These are phyloP conservation scores for Hirtodrosophila alboralis DNA, from an alignment of 2,888 invertebrate species.

Conservation along the genomic window DNA sequence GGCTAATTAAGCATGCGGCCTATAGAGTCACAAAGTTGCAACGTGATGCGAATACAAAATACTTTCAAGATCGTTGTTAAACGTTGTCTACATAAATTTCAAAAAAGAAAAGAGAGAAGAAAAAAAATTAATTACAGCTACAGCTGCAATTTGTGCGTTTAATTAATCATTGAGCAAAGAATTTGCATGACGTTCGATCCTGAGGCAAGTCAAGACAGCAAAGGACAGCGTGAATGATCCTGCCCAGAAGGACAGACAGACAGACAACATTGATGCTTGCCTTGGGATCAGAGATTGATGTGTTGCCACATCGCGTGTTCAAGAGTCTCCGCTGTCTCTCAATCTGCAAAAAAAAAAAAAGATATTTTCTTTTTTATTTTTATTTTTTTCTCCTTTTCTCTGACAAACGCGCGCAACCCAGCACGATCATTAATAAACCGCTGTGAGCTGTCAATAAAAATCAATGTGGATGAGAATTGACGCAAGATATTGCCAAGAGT, in stretches of 20 bases:
- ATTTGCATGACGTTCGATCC: conserved; percentile 61
- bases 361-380: too few relatives aligned
- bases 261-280: conserved; percentile 39
- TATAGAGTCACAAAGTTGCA: conserved; percentile 12
- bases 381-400: conserved; percentile 26
- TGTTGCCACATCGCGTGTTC: conserved; percentile 61
- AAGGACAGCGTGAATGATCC: conserved; percentile 70
- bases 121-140: conserved; percentile 70
- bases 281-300: conserved; percentile 64
- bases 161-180: conserved; percentile 68
- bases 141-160: conserved; percentile 65
- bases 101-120: not conserved
- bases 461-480: conserved; percentile 57
- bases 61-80: too few relatives aligned
- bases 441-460: conserved; percentile 82
- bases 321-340: conserved; percentile 7
- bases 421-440: conserved; percentile 82
- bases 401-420: conserved; percentile 45
- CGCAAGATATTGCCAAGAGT: conserved; percentile 10
- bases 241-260: conserved; percentile 25
- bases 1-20: conserved; percentile 52
- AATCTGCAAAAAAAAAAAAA: too few relatives aligned
- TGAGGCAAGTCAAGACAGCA: not conserved
- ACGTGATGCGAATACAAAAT: conserved; percentile 25
- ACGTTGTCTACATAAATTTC: conserved; percentile 32